Base-by-base conservation (phyloP, 1,140 invertebrate genomes). In the Ooceraea biroi region DNA sequence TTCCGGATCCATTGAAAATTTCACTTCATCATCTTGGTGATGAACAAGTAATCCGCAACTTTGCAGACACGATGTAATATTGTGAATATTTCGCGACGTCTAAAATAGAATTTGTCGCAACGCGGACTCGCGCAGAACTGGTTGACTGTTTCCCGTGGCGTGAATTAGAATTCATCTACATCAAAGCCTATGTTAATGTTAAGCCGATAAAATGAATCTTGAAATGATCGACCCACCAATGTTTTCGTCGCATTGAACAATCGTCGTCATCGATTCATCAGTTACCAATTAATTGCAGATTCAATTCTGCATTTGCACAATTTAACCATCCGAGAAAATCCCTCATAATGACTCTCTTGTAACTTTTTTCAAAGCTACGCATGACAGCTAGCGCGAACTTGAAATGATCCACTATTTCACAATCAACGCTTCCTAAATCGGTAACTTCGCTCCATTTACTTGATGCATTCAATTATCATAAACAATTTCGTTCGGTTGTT, bases 301-400 rank as follows among this genome's bases (percentile, higher is more conserved):
- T 36, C 36, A 36, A 36, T 36, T 30, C 50, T 65, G 48, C 17
- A 78, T 68, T 68, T 61, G 61, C 61, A 41, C 74, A 63, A 69
- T 57, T 44, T 63, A 2, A 12, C 12, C 30, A n/a, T 22, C 50
- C 19, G 27, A 48, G 48, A 41, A 44, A 10, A 14, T 44, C 25
- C 30, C 36, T 36, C 36, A 36, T 7, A 36, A 7, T 36, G 36
- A 36, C 36, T 36, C 7, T 2, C 7, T 36, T 36, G 36, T 36
- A 36, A 36, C 36, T 36, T 2, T 36, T 36, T 7, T 36, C 36
- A 36, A 36, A 3, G 7, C 36, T 36, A 36, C 2, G 36, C 2
- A 36, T 2, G 36, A 2, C 36, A 17, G 0, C 19, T 27, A 44
- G 57, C 22, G 65, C n/a, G 10, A 50, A 46, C 14, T 50, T 60